phyloP scores from a whole-genome alignment of 2,888 invertebrate species.

The Drosophila mettleri region DNA sequence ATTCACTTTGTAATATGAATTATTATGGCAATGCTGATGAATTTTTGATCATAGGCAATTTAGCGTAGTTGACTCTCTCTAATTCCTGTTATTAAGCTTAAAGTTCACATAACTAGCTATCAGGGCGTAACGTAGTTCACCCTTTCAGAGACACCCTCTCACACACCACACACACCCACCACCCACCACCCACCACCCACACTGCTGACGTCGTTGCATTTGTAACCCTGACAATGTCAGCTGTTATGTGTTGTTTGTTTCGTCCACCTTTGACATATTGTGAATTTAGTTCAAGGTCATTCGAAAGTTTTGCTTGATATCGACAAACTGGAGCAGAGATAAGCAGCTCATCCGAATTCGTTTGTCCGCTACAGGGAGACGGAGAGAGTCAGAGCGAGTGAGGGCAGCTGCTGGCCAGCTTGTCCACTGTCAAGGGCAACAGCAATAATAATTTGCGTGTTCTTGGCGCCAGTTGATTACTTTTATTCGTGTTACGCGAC shows the following conservation, averaged over 20 bases:
- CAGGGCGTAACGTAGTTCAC: background rate
- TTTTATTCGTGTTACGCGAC: slow-evolving; percentile 32
- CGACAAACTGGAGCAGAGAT: slow-evolving; percentile 29
- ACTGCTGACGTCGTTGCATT: slow-evolving; percentile 62
- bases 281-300: slow-evolving; percentile 74
- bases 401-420: background rate
- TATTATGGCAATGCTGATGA: slow-evolving; percentile 4
- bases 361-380: background rate
- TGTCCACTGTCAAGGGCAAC: slow-evolving; percentile 39
- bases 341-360: slow-evolving; percentile 10
- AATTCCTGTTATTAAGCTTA: background rate
- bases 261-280: slow-evolving; percentile 31
- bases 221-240: slow-evolving; percentile 43
- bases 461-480: slow-evolving; percentile 26
- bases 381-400: too few species aligned
- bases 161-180: background rate
- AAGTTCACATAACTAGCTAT: slow-evolving; percentile 6
- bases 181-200: slow-evolving; percentile 20
- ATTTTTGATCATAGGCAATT: slow-evolving; percentile 1
- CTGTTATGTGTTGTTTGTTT: slow-evolving; percentile 34
- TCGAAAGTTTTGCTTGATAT: slow-evolving; percentile 40
- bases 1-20: slow-evolving; percentile 1
- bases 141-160: background rate
- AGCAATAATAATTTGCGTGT: background rate
- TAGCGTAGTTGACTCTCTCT: too few species aligned